Base-by-base conservation (phyloP, 2,797 vertebrate species). In the Syndactyla subalaris region DNA sequence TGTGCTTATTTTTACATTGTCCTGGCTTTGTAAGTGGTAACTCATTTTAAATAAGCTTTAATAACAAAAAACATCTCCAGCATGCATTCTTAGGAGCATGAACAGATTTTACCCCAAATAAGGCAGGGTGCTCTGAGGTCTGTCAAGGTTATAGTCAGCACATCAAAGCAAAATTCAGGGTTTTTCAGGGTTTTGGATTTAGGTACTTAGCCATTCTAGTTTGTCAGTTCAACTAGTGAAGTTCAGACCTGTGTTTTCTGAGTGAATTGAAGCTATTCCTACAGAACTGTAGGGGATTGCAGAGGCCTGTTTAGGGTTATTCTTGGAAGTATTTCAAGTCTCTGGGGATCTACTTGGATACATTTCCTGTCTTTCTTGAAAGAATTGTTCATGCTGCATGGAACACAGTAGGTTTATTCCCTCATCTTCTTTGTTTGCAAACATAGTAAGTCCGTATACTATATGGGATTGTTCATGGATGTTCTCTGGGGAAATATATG, bases 261-360 rank as follows among this genome's bases (percentile, higher is more conserved):
- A 91, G 65, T 39, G 61, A 87, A 59, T 65, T 68, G 38, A 91
- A 92, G 55, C 51, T 85, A 30, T 92, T 93, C 81, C 86, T 77
- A 17, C 79, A 88, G 77, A 91, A 82, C 68, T 48, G 36, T 41
- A 88, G 90, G 84, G 84, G 71, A 94, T 51, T 88, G 79, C 48
- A 95, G 96, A 95, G 93, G 95, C 97, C 96, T 72, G 71, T 86
- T 88, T 91, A 85, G 89, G 93, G 96, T 95, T 96, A 86, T 97
- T 97, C 79, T 97, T 96, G 96, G 95, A 97, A 82, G 67, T 73
- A 88, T 95, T 96, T 96, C 95, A 97, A 94, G 82, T 94, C 96
- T 84, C 79, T 62, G 39, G 92, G 63, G 94, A 96, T 93, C 63
- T 72, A 34, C 88, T 85, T 91, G 84, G 88, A 83, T 93, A 92